A percentile compares a stretch with the other conserved stretches of the same genome.
Conservation (phyloP, 2,888 invertebrate genomes). For the Heliconius erato region DNA sequence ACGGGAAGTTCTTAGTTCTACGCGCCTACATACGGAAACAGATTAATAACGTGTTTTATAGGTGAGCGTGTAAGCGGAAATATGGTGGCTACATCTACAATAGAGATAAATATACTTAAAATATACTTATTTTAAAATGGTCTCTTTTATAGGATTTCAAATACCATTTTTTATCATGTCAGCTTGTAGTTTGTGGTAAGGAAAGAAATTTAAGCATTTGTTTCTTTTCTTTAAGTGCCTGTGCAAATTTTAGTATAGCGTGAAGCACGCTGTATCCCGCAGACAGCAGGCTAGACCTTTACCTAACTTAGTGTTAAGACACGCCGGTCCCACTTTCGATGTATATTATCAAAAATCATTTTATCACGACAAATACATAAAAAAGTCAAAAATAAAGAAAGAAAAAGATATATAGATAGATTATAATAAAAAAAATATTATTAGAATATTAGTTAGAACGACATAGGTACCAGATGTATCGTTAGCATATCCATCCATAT, state of each 20-base stretch:
- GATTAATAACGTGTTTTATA: conserved; percentile 98
- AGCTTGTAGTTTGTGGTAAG: background rate
- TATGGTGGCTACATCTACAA: too few species aligned
- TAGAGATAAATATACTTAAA: too few species aligned
- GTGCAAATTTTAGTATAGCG: too few species aligned
- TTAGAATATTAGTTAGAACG: background rate
- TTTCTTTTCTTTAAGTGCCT: too few species aligned
- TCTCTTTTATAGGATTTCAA: background rate
- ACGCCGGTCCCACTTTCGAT: too few species aligned
- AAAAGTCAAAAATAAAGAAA: background rate
- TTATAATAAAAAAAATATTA: background rate
- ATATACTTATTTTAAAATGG: too few species aligned
- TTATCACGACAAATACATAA: background rate
- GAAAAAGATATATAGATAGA: background rate
- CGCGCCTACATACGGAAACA: conserved; percentile 99
- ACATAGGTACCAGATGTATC: background rate
- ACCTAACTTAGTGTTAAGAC: too few species aligned
- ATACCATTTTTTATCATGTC: background rate
- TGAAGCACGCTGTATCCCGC: too few species aligned
- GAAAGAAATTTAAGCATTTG: background rate
- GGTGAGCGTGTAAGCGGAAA: conserved; percentile 76
- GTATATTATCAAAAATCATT: background rate
- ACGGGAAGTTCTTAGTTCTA: conserved; percentile 98
- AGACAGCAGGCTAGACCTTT: too few species aligned
- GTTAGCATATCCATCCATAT: conserved; percentile 14